Evolutionary conservation across 2,113 vertebrate genomes (phyloP).

Genomic region (Protobothrops flavoviridis): DNA sequence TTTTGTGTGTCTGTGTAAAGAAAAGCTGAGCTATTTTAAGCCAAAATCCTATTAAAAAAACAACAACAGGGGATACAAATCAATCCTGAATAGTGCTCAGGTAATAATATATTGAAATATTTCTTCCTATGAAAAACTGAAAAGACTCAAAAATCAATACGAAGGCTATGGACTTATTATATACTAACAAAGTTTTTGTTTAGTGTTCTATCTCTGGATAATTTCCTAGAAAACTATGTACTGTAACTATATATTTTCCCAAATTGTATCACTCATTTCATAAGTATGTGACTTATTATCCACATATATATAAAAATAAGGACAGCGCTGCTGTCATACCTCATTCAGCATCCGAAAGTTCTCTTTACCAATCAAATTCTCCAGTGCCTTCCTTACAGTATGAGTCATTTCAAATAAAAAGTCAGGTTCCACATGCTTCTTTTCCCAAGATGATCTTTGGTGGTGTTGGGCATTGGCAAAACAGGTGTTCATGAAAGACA

Average conservation of each 20-base stretch:
- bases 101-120: not conserved
- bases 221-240: not conserved
- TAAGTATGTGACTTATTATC: not conserved
- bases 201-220: not conserved
- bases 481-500: not conserved
- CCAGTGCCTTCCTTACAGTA: slow-evolving; percentile 38
- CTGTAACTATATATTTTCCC: not conserved
- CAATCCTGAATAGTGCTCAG: not conserved
- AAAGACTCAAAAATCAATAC: not conserved
- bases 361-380: slow-evolving; percentile 60
- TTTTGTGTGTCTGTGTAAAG: not conserved
- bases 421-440: not conserved
- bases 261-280: not conserved
- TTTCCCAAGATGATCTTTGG: slow-evolving; percentile 14
- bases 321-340: slow-evolving; percentile 48
- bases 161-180: not conserved
- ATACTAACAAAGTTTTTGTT: not conserved
- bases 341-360: slow-evolving; percentile 45
- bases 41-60: not conserved
- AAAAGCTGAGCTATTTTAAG: not conserved
- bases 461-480: accelerated
- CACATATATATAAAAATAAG: not conserved
- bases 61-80: not conserved
- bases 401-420: slow-evolving; percentile 50
- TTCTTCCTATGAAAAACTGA: not conserved